These are phyloP conservation scores for Apis dorsata DNA, from an alignment of 1,140 invertebrate species.

Conservation along the genomic window DNA sequence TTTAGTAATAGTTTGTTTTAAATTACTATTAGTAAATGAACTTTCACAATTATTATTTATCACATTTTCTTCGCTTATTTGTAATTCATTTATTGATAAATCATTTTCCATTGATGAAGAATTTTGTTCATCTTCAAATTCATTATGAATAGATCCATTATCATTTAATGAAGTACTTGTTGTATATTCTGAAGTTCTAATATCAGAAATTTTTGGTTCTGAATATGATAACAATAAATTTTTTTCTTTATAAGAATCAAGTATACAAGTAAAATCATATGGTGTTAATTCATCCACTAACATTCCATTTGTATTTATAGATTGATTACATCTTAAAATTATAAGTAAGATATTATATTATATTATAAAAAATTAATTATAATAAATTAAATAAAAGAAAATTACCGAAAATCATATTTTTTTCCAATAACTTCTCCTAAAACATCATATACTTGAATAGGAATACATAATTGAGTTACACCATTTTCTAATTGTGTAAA, in stretches of 20 bases:
- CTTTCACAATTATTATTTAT: neutral
- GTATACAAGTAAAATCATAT: conserved; percentile 49
- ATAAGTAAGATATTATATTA: neutral
- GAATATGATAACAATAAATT: conserved; percentile 29
- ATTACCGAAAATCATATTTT: conserved; percentile 76
- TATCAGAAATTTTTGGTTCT: conserved; percentile 26
- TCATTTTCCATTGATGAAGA: neutral
- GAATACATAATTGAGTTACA: conserved; percentile 35
- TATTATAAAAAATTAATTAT: no score
- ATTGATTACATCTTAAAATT: conserved; percentile 68
- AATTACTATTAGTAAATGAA: neutral
- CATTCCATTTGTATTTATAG: conserved; percentile 64
- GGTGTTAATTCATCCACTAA: conserved; percentile 69
- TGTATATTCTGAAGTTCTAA: conserved; percentile 41
- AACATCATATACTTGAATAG: conserved; percentile 68
- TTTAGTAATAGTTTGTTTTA: neutral
- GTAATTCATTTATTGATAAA: neutral
- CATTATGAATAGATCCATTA: conserved; percentile 7
- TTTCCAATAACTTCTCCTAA: conserved; percentile 73
- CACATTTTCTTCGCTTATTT: neutral
- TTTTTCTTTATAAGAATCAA: conserved; percentile 7
- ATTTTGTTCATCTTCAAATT: conserved; percentile 21
- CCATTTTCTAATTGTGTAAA: conserved; percentile 74
- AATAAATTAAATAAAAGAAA: neutral
- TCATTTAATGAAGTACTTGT: conserved; percentile 3